Base-by-base conservation (phyloP, 2,888 invertebrate genomes). In the Sinohyriopsis cumingii region DNA sequence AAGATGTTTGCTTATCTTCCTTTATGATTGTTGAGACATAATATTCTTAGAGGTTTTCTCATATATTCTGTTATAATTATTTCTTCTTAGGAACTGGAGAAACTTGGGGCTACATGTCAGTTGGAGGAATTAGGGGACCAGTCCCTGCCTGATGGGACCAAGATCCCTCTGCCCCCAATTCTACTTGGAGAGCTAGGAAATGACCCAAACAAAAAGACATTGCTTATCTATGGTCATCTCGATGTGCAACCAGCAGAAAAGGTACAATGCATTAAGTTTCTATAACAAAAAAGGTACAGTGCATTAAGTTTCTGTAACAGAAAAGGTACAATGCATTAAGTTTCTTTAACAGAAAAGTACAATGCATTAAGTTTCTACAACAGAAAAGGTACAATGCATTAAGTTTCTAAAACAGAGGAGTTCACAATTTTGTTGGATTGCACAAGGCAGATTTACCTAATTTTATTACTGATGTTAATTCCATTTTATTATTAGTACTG, bases 181-280 rank as follows among this genome's bases (percentile, higher is more conserved):
- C 89, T 98, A 61, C 91, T 97, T 55, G 97, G 94, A 59, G 91
- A 91, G 55, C 91, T 97, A 64, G 97, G 97, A 79, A 93, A 92
- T 80, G 96, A 98, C 88, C 91, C 93, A 0, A 92, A 93, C 59
- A 99, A 98, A 91, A 97, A 96, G 88, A 99, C 98, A 9, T 93
- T 99, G 60, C 93, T 96, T 71, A 92, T 99, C 70, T 99, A 99
- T 90, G 99, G 99, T 0, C 99, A 99, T 91, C 93, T 99, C 86
- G 99, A 99, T 92, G 99, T 99, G 0, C 99, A 99, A 89, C 99
- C 99, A 18, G 99, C 99, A 1, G 90, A 94, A 54, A 94, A 93
- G 88, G 91, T 91, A 71, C 66, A 45, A 45, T 45, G 3, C 45
- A 45, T 71, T 63, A 63, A 22, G n/a, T 12, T 24, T 24, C 59